Base-by-base conservation (phyloP, 2,888 invertebrate species). In the Anthrax anthrax region DNA sequence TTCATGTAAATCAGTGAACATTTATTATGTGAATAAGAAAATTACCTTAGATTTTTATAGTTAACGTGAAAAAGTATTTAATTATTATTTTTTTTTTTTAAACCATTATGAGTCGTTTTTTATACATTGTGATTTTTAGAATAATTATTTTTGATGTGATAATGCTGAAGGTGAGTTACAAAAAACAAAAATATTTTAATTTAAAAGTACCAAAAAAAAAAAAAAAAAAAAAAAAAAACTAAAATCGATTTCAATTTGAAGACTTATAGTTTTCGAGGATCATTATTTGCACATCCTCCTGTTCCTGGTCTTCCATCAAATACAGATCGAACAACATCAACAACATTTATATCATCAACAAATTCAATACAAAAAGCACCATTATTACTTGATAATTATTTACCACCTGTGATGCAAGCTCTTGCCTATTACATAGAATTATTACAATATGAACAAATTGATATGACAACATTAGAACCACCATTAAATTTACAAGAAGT, bases 381-480 rank as follows among this genome's bases (percentile, higher is more conserved):
- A 44, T 57, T 57, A 48, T 55, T 66, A 42, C 53, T 65, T 27
- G 57, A 60, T 18, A 67, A 61, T 49, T 69, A 66, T 51, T 54
- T 69, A 49, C 65, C 69, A 39, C 62, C 66, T 4, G 61, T 61
- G 14, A 69, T 69, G 69, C 69, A 69, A 52, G 65, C 65, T 3
- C 49, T 69, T 46, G 65, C 66, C 27, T 69, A 69, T 51, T 67
- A 65, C 39, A 65, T 67, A 36, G 69, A 69, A 50, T 56, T 58
- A n/a, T 52, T 69, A 46, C 66, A 67, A 49, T 69, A 69, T 48
- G 69, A 69, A 44, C 63, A 64, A 18, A 42, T 62, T 2, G 54
- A 57, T 42, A 57, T 56, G 41, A 67, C 67, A 42, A 68, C 68
- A 1, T 55, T 63, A 10, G 68, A 67, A 49, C 68, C 68, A 10